These are phyloP conservation scores for Pelusios castaneus DNA, from an alignment of 2,113 vertebrate genomes.

Conservation along the genomic window DNA sequence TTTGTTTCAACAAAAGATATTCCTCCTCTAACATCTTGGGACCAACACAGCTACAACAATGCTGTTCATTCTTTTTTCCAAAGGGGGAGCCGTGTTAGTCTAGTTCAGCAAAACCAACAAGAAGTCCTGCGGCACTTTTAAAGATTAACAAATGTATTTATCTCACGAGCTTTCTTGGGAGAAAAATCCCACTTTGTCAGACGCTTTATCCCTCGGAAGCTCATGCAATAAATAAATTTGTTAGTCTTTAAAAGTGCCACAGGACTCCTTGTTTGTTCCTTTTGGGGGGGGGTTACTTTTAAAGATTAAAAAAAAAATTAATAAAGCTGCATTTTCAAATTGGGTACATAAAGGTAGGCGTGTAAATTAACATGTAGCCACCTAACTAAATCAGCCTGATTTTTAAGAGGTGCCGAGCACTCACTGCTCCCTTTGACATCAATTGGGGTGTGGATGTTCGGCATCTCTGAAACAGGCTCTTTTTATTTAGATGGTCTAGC, in stretches of 20 bases:
- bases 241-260: no score
- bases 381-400: not conserved
- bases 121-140: no score
- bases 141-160: no score
- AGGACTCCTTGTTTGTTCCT: no score
- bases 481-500: not conserved
- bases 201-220: no score
- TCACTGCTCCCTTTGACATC: not conserved
- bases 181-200: no score
- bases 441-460: not conserved
- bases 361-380: not conserved
- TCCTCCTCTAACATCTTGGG: not conserved
- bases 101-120: no score
- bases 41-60: not conserved
- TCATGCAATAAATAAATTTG: no score
- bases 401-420: not conserved
- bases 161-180: no score
- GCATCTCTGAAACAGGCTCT: constrained; percentile 8
- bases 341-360: not conserved
- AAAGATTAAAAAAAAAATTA: not conserved
- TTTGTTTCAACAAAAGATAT: not conserved
- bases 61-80: not conserved
- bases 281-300: no score
- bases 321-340: not conserved
- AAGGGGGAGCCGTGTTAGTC: no score